A percentile compares a stretch with the other conserved stretches of the same genome.
Evolutionary conservation across 1,140 invertebrate species (phyloP).

Genomic region (Hypsibius dujardini): DNA sequence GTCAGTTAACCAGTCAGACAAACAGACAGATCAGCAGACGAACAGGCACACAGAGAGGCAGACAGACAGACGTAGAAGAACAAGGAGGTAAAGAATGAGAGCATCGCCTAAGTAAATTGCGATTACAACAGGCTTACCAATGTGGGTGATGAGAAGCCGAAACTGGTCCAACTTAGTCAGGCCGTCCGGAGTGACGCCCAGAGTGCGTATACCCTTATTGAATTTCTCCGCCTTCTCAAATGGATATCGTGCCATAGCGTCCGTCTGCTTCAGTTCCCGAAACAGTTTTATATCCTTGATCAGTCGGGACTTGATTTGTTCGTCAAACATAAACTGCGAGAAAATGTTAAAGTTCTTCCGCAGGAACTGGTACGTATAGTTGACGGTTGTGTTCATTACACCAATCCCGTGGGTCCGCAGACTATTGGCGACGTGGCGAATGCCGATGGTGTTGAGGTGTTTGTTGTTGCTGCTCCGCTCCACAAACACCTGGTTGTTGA

Average conservation of each 20-base stretch:
- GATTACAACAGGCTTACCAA: slow-evolving; percentile 41
- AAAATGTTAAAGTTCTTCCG: slow-evolving; percentile 81
- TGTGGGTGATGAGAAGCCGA: slow-evolving; percentile 71
- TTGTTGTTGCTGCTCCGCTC: slow-evolving; percentile 79
- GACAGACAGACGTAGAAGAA: too few species aligned
- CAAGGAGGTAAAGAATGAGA: too few species aligned
- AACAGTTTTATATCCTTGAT: slow-evolving; percentile 67
- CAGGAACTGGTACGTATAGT: slow-evolving; percentile 91
- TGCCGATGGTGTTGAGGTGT: slow-evolving; percentile 86
- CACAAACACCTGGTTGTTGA: slow-evolving; percentile 87
- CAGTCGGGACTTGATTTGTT: slow-evolving; percentile 87
- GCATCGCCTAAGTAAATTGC: too few species aligned
- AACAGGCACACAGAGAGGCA: too few species aligned
- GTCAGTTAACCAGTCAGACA: too few species aligned
- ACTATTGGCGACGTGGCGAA: slow-evolving; percentile 86
- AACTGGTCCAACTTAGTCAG: slow-evolving; percentile 73
- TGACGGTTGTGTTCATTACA: slow-evolving; percentile 90
- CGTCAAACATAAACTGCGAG: slow-evolving; percentile 93
- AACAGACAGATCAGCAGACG: too few species aligned
- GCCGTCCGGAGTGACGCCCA: slow-evolving; percentile 65
- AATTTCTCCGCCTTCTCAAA: slow-evolving; percentile 88
- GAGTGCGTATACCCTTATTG: slow-evolving; percentile 69
- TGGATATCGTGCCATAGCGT: slow-evolving; percentile 41
- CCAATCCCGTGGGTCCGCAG: slow-evolving; percentile 92
- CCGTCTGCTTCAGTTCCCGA: slow-evolving; percentile 42